A percentile compares a stretch with the other conserved stretches of the same genome.
Evolutionary conservation across 2,888 invertebrate genomes (phyloP).

Genomic region (Oscheius onirici): DNA sequence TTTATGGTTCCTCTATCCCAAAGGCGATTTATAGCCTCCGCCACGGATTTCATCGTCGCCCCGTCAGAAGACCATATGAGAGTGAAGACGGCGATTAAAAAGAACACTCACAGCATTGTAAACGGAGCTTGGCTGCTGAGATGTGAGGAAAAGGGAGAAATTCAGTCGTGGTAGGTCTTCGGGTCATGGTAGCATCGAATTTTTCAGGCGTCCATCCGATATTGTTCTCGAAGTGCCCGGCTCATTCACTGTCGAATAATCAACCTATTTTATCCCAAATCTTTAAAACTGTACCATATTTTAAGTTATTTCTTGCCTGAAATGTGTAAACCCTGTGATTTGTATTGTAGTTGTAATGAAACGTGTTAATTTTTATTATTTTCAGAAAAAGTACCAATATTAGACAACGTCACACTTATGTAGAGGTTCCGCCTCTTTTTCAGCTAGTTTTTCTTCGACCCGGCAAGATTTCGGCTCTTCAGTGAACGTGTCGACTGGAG

Average conservation of each 20-base stretch:
- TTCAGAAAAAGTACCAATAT: too few relatives aligned
- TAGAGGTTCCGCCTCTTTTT: too few relatives aligned
- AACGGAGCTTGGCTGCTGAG: conserved; percentile 45
- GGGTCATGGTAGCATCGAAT: background rate
- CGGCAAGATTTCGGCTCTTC: too few relatives aligned
- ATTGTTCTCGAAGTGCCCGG: conserved; percentile 21
- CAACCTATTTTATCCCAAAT: background rate
- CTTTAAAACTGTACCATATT: too few relatives aligned
- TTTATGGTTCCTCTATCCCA: background rate
- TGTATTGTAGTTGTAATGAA: too few relatives aligned
- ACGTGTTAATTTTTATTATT: too few relatives aligned
- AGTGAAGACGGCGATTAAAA: conserved; percentile 23
- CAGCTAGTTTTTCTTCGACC: too few relatives aligned
- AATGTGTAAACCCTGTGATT: too few relatives aligned
- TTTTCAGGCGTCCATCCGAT: conserved; percentile 13
- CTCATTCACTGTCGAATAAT: conserved; percentile 5
- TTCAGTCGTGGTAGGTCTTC: conserved; percentile 39
- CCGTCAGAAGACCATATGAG: conserved; percentile 29
- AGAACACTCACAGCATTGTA: conserved; percentile 32
- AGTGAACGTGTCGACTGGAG: too few relatives aligned
- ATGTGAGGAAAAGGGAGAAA: conserved; percentile 37
- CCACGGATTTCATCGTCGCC: conserved; percentile 35
- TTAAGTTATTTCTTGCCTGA: too few relatives aligned
- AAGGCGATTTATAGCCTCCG: conserved; percentile 15
- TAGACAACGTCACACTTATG: too few relatives aligned